These are phyloP conservation scores for Acrobasis suavella DNA, from an alignment of 2,888 invertebrate genomes.

Conservation along the genomic window DNA sequence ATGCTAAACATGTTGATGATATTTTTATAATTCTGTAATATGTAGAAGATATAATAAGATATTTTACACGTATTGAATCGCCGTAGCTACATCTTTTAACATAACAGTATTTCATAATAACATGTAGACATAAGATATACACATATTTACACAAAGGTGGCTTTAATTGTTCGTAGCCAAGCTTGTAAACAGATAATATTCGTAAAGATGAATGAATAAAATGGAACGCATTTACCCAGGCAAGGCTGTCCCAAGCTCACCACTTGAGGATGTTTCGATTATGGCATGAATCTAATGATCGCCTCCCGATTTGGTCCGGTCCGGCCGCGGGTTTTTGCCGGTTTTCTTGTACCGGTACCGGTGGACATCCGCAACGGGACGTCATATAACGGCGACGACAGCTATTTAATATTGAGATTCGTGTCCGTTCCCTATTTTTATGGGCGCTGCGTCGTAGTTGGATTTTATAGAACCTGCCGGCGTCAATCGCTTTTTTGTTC, in stretches of 20 bases:
- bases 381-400: conserved; percentile 72
- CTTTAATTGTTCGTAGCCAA: too few species aligned
- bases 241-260: conserved; percentile 59
- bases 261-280: conserved; percentile 76
- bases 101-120: too few species aligned
- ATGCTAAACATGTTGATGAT: conserved; percentile 11
- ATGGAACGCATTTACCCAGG: conserved; percentile 43
- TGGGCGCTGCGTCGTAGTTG: conserved; percentile 11
- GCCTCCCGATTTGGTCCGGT: conserved; percentile 67
- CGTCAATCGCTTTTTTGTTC: neutral
- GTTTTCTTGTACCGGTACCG: conserved; percentile 61
- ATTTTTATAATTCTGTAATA: neutral
- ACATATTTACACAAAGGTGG: too few species aligned
- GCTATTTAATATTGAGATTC: conserved; percentile 53
- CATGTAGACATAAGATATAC: too few species aligned
- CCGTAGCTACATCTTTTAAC: too few species aligned
- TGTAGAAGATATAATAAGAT: too few species aligned
- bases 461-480: conserved; percentile 8
- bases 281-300: conserved; percentile 79
- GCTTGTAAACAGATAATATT: conserved; percentile 25
- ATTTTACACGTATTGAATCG: too few species aligned
- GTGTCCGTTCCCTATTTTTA: conserved; percentile 50
- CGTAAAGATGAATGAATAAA: conserved; percentile 68
- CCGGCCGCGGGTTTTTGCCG: conserved; percentile 68
- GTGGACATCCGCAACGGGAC: conserved; percentile 67